These are phyloP conservation scores for Scrobipalpa costella DNA, from an alignment of 2,888 invertebrate genomes.

Conservation along the genomic window DNA sequence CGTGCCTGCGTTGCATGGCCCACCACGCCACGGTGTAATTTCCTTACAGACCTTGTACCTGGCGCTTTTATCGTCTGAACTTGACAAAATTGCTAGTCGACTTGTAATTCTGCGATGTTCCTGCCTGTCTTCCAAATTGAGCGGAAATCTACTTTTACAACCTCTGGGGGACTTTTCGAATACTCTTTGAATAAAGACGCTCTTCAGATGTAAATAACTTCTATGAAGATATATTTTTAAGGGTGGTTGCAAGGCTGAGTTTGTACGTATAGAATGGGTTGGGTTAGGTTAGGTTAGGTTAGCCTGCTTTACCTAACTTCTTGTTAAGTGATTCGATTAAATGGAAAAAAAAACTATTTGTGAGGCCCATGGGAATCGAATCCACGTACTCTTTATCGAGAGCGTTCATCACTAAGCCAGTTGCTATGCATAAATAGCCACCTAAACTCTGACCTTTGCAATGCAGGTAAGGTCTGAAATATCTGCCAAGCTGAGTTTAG, in stretches of 20 bases:
- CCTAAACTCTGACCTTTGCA: not conserved
- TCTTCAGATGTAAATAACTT: not conserved
- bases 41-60: slow-evolving; percentile 20
- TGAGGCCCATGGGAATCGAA: too few relatives aligned
- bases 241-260: too few relatives aligned
- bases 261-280: too few relatives aligned
- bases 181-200: slow-evolving; percentile 7
- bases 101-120: slow-evolving; percentile 14
- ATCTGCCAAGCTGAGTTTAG: not conserved
- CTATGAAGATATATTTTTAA: not conserved
- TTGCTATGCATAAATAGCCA: not conserved
- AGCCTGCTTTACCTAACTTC: too few relatives aligned
- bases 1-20: slow-evolving; percentile 17
- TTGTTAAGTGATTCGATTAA: too few relatives aligned
- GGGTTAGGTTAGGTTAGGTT: too few relatives aligned
- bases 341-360: too few relatives aligned
- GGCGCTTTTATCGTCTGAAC: slow-evolving; percentile 15
- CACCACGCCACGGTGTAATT: slow-evolving; percentile 16
- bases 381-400: too few relatives aligned
- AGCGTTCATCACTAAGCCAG: not conserved
- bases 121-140: slow-evolving; percentile 16
- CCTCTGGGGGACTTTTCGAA: not conserved
- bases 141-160: slow-evolving; percentile 10
- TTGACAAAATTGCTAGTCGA: slow-evolving; percentile 19
- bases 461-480: not conserved